Evolutionary conservation across 2,888 invertebrate species (phyloP).

Genomic region (Spodoptera exigua): DNA sequence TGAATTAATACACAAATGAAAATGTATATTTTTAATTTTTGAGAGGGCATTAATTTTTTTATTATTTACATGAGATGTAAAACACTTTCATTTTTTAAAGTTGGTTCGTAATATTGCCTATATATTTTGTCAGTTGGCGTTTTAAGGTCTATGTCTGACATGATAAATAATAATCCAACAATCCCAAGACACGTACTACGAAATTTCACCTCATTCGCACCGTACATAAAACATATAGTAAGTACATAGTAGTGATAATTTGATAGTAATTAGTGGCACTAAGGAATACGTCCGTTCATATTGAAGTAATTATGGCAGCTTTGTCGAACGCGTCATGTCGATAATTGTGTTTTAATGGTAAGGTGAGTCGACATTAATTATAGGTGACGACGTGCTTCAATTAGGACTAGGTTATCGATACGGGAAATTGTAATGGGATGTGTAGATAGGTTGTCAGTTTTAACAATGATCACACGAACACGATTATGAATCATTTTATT

Average conservation of each 20-base stretch:
- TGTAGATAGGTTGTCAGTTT: background rate
- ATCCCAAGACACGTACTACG: background rate
- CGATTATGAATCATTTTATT: too few relatives aligned
- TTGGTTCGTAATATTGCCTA: too few relatives aligned
- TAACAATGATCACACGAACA: too few relatives aligned
- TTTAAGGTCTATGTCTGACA: too few relatives aligned
- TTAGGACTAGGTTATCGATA: conserved; percentile 16
- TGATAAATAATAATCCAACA: background rate
- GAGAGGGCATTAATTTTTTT: too few relatives aligned
- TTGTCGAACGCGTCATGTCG: conserved; percentile 48
- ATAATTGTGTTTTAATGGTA: conserved; percentile 56
- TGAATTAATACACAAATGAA: too few relatives aligned
- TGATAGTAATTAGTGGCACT: conserved; percentile 41
- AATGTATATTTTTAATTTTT: too few relatives aligned
- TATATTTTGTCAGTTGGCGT: too few relatives aligned
- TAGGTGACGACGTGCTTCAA: background rate
- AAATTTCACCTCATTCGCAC: background rate
- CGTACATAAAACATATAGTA: conserved; percentile 39
- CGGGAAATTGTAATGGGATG: background rate
- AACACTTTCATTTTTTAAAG: too few relatives aligned
- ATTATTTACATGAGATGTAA: too few relatives aligned
- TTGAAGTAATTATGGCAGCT: conserved; percentile 43
- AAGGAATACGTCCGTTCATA: conserved; percentile 38
- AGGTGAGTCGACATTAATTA: conserved; percentile 41
- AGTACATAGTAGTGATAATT: conserved; percentile 54